Conservation (phyloP, 2,113 vertebrate genomes). For the Arenaria interpres region DNA sequence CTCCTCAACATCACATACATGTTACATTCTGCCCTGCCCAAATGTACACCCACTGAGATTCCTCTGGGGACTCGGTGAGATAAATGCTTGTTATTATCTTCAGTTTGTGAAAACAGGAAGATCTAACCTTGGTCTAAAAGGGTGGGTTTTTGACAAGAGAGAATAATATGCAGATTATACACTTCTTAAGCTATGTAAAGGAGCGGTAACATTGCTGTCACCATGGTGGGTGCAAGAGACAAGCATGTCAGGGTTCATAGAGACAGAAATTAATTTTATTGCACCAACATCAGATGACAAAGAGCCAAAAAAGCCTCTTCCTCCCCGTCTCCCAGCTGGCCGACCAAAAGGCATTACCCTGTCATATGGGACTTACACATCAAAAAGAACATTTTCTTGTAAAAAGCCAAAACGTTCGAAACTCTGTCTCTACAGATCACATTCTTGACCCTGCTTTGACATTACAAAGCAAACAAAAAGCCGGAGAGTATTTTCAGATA, state of each 20-base stretch:
- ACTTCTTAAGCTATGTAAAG: neutral
- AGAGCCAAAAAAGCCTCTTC: neutral
- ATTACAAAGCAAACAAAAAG: conserved; percentile 61
- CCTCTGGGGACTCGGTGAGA: neutral
- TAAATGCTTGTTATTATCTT: neutral
- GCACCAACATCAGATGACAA: neutral
- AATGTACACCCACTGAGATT: neutral
- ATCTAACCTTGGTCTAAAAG: neutral
- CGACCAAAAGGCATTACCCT: neutral
- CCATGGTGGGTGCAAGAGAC: neutral
- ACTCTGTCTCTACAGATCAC: conserved; percentile 14
- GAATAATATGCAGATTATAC: neutral
- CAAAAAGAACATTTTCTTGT: conserved; percentile 30
- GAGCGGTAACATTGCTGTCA: neutral
- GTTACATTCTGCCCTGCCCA: neutral
- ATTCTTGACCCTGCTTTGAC: conserved; percentile 59
- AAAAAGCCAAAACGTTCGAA: neutral
- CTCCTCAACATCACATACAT: neutral
- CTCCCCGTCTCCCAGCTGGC: neutral
- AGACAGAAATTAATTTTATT: neutral
- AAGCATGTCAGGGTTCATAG: neutral
- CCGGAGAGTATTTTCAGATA: conserved; percentile 58
- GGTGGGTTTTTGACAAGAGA: neutral
- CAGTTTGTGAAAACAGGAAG: neutral
- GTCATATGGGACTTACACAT: neutral